These are phyloP conservation scores for Beris morrisii DNA, from an alignment of 2,888 invertebrate genomes.

Conservation along the genomic window DNA sequence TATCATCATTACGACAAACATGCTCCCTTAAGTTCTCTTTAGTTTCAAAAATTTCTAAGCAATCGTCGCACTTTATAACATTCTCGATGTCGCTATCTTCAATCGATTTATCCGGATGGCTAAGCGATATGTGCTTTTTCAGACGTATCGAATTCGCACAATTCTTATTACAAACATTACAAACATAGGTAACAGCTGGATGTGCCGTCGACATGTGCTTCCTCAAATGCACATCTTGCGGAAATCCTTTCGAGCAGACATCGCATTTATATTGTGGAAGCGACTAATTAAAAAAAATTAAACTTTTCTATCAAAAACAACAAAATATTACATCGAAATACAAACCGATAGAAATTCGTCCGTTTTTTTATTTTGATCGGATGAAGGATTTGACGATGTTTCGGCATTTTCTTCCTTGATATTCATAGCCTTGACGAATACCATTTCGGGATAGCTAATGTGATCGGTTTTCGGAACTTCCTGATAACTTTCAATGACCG, in stretches of 20 bases:
- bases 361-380: neutral
- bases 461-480: neutral
- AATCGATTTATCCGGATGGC: constrained; percentile 43
- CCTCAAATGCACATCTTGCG: constrained; percentile 51
- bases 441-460: neutral
- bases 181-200: constrained; percentile 43
- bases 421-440: neutral
- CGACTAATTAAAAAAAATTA: constrained; percentile 39
- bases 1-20: constrained; percentile 2
- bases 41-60: constrained; percentile 16
- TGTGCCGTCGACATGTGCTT: constrained; percentile 45
- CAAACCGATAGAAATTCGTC: no score
- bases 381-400: neutral
- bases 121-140: constrained; percentile 52
- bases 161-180: constrained; percentile 56
- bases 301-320: constrained; percentile 43
- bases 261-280: constrained; percentile 48
- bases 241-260: constrained; percentile 56
- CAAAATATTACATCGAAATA: neutral
- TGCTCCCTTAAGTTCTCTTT: neutral
- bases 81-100: neutral
- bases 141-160: constrained; percentile 56
- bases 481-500: constrained; percentile 42
- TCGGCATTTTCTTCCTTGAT: neutral
- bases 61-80: constrained; percentile 6